These are phyloP conservation scores for Crocuta crocuta DNA, from an alignment of 2,113 vertebrate genomes.

Conservation along the genomic window DNA sequence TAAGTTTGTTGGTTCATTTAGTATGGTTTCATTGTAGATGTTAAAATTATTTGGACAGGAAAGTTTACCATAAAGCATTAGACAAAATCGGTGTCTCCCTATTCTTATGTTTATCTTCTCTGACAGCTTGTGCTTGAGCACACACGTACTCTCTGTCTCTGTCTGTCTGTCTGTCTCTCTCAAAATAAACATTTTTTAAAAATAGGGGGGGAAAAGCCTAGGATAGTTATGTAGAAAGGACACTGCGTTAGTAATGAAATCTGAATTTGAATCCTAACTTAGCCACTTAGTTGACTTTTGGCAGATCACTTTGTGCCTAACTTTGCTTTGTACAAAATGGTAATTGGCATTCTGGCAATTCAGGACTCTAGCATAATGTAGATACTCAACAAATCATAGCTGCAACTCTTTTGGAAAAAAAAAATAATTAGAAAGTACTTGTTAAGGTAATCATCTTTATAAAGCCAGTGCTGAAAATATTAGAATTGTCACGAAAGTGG, in stretches of 20 bases:
- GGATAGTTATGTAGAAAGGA: background rate
- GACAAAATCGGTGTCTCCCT: background rate
- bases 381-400: background rate
- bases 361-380: background rate
- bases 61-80: background rate
- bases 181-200: too few species aligned
- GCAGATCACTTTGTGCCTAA: background rate
- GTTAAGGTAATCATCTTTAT: background rate
- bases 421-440: background rate
- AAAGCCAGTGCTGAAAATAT: background rate
- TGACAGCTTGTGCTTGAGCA: background rate
- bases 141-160: too few species aligned
- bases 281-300: background rate
- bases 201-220: background rate
- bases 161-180: too few species aligned
- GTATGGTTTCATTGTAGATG: background rate
- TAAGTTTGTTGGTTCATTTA: constrained; percentile 13
- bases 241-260: background rate
- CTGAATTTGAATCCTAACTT: background rate
- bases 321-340: background rate
- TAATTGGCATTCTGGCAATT: background rate
- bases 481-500: background rate
- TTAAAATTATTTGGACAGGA: constrained; percentile 18
- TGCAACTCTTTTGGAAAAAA: background rate
- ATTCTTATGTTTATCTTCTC: background rate